phyloP scores from a whole-genome alignment of 2,888 invertebrate species.

The Andrena hattorfiana region DNA sequence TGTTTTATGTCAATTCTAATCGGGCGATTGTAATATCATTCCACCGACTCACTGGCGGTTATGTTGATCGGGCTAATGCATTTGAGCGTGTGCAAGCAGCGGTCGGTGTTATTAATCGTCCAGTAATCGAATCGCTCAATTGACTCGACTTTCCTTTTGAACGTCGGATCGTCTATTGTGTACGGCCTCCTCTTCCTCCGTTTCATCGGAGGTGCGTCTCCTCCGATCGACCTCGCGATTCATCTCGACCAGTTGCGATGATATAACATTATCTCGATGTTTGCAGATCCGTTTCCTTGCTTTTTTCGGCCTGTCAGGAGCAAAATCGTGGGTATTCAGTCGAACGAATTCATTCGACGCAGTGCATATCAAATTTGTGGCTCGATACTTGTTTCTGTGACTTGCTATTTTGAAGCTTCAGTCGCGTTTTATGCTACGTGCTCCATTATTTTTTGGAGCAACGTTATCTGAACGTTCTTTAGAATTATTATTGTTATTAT shows the following conservation, averaged over 20 bases:
- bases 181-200: conserved; percentile 34
- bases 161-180: conserved; percentile 59
- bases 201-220: conserved; percentile 46
- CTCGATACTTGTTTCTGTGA: too few relatives aligned
- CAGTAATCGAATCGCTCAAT: conserved; percentile 73
- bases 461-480: too few relatives aligned
- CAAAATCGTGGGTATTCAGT: too few relatives aligned
- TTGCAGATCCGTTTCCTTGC: not conserved
- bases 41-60: conserved; percentile 65
- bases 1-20: conserved; percentile 65
- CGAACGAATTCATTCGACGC: too few relatives aligned
- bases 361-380: too few relatives aligned
- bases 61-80: conserved; percentile 68
- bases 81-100: conserved; percentile 67
- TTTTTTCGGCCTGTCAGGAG: not conserved
- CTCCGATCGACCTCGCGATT: conserved; percentile 22
- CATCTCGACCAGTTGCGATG: conserved; percentile 3
- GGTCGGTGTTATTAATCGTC: conserved; percentile 69
- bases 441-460: too few relatives aligned
- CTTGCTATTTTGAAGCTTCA: too few relatives aligned
- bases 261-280: conserved; percentile 7
- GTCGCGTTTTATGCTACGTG: too few relatives aligned
- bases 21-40: conserved; percentile 65
- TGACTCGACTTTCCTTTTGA: conserved; percentile 73
- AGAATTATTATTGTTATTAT: too few relatives aligned